Conservation (phyloP, 1,140 invertebrate genomes). For the Eueides isabella region DNA sequence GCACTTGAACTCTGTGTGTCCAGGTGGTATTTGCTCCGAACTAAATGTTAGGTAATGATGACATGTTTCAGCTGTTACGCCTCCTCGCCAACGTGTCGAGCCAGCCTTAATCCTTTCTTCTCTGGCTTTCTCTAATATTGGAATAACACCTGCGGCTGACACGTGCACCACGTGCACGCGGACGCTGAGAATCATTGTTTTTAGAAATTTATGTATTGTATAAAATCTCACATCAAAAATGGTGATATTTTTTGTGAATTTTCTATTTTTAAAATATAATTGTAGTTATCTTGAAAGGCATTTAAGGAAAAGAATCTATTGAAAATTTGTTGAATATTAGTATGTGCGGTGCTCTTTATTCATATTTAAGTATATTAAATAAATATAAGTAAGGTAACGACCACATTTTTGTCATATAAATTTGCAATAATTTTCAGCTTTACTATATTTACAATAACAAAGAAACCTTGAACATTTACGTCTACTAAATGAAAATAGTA, state of each 20-base stretch:
- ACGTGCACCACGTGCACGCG: conserved; percentile 88
- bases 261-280: too few species aligned
- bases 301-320: neutral
- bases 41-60: conserved; percentile 87
- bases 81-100: conserved; percentile 60
- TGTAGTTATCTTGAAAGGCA: neutral
- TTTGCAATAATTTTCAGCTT: neutral
- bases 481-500: neutral
- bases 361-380: neutral
- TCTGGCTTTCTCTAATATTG: conserved; percentile 60
- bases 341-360: neutral
- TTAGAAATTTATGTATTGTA: too few species aligned
- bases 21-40: conserved; percentile 84
- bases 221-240: too few species aligned
- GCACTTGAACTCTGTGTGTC: conserved; percentile 87
- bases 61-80: conserved; percentile 87
- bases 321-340: neutral
- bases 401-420: neutral
- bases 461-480: neutral
- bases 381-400: neutral
- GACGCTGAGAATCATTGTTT: conserved; percentile 66
- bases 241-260: too few species aligned
- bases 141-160: conserved; percentile 83
- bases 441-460: neutral
- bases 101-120: conserved; percentile 52